Evolutionary conservation across 2,113 vertebrate species (phyloP).

Genomic region (Prunella himalayana): DNA sequence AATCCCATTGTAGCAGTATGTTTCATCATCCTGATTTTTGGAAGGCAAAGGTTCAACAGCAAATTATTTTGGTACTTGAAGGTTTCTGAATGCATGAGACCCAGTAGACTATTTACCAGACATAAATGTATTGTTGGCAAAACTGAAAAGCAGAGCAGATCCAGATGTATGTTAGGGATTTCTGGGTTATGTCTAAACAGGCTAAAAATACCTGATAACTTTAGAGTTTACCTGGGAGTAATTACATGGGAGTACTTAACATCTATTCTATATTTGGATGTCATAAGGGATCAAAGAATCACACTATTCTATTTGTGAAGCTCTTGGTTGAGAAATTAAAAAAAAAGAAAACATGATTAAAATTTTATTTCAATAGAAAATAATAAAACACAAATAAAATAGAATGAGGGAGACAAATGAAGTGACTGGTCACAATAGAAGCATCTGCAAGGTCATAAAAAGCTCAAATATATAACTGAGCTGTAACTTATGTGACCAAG

Average conservation of each 20-base stretch:
- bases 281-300: not conserved
- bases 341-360: not conserved
- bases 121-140: not conserved
- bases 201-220: not conserved
- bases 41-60: not conserved
- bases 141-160: not conserved
- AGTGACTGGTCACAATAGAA: not conserved
- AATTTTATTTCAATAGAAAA: not conserved
- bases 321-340: not conserved
- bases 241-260: not conserved
- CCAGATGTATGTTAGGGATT: not conserved
- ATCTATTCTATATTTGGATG: not conserved
- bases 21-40: constrained; percentile 6
- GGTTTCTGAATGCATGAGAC: not conserved
- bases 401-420: not conserved
- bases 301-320: not conserved
- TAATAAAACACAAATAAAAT: not conserved
- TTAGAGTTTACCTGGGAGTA: not conserved
- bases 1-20: not conserved
- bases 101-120: not conserved
- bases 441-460: not conserved
- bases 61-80: not conserved
- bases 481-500: not conserved
- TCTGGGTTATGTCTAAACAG: not conserved
- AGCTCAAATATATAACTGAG: not conserved